Conservation (phyloP, 2,888 invertebrate genomes). For the Heteromyza rotundicornis region DNA sequence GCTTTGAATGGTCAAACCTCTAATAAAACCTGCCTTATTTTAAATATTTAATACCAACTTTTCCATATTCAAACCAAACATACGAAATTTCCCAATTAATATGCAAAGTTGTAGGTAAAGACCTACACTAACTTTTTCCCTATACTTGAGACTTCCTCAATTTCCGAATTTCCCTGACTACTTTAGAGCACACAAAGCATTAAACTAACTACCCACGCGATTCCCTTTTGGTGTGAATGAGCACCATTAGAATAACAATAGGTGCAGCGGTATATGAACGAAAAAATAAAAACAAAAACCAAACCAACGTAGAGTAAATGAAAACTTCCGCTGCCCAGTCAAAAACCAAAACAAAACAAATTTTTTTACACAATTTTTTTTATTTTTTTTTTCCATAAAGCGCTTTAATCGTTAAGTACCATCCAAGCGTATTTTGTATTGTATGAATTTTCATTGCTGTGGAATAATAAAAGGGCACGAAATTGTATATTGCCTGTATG, state of each 20-base stretch:
- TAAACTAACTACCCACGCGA: neutral
- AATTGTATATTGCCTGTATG: neutral
- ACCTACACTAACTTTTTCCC: neutral
- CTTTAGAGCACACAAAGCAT: neutral
- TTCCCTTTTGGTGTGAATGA: neutral
- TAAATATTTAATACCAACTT: no score
- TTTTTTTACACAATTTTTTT: no score
- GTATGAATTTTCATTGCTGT: no score
- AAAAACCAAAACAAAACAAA: neutral
- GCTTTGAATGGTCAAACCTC: no score
- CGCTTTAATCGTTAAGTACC: neutral
- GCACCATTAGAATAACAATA: neutral
- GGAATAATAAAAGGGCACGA: neutral
- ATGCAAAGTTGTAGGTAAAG: neutral
- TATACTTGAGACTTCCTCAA: neutral
- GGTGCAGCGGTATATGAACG: neutral
- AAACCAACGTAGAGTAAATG: neutral
- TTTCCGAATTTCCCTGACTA: neutral
- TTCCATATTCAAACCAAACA: no score
- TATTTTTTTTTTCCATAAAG: no score
- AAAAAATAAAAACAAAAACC: neutral
- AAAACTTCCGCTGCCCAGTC: neutral
- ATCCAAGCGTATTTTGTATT: neutral
- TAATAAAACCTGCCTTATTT: no score
- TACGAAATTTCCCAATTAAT: neutral